phyloP scores from a whole-genome alignment of 2,113 vertebrate species.

The Bombycilla garrulus region DNA sequence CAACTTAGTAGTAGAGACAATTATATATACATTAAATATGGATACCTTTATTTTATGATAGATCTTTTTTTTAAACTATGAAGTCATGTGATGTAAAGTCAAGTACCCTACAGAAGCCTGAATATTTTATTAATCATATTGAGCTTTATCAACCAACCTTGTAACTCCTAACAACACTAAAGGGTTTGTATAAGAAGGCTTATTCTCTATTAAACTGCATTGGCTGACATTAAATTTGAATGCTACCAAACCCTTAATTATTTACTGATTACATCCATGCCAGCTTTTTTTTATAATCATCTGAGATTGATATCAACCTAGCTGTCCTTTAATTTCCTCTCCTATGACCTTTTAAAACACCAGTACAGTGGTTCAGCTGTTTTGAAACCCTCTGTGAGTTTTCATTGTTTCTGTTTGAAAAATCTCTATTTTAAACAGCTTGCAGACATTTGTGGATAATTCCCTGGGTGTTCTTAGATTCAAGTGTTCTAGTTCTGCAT shows the following conservation, averaged over 20 bases:
- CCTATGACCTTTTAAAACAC: neutral
- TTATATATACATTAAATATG: neutral
- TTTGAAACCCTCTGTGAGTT: neutral
- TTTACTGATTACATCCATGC: neutral
- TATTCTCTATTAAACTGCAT: neutral
- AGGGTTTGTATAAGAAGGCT: neutral
- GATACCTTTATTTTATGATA: neutral
- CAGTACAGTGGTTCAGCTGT: neutral
- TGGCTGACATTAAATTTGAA: neutral
- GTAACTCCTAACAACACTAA: neutral
- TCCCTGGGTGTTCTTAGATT: neutral
- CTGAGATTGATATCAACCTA: neutral
- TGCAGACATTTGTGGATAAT: neutral
- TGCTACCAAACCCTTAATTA: neutral
- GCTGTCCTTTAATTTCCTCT: neutral
- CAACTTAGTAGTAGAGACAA: neutral
- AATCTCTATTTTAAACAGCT: neutral
- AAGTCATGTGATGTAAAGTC: neutral
- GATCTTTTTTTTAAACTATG: neutral
- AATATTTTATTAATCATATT: neutral
- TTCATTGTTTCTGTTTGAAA: neutral
- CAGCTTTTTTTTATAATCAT: neutral
- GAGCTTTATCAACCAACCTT: neutral
- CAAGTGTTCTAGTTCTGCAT: neutral
- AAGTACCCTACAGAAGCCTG: neutral